Conservation (phyloP, 2,797 vertebrate genomes). For the Pelodytes ibericus region DNA sequence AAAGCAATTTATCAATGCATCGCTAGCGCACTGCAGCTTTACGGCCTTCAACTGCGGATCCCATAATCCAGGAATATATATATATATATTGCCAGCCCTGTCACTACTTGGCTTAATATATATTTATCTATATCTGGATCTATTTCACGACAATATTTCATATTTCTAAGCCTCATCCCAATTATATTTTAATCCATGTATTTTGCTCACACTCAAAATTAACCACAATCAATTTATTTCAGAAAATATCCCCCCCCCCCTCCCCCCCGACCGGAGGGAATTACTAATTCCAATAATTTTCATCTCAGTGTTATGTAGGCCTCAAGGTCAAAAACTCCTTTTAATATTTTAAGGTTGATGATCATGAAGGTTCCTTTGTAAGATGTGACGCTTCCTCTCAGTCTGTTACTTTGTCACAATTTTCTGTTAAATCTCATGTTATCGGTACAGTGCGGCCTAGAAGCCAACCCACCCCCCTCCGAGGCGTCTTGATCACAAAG, state of each 20-base stretch:
- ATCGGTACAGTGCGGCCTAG: too few relatives aligned
- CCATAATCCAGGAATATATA: constrained; percentile 72
- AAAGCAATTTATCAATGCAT: constrained; percentile 90
- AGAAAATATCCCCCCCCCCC: constrained; percentile 63
- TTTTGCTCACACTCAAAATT: constrained; percentile 69
- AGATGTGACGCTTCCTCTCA: too few relatives aligned
- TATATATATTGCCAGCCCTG: constrained; percentile 66
- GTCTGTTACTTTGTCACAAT: too few relatives aligned
- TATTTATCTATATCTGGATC: constrained; percentile 63
- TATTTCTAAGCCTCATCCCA: constrained; percentile 72
- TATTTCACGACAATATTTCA: constrained; percentile 73
- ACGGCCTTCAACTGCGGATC: constrained; percentile 79
- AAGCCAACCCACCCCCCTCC: too few relatives aligned
- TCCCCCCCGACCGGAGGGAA: constrained; percentile 56
- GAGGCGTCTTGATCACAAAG: too few relatives aligned
- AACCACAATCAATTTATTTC: constrained; percentile 65
- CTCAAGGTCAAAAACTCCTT: constrained; percentile 66
- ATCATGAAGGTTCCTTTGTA: constrained; percentile 52
- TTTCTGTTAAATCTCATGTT: too few relatives aligned
- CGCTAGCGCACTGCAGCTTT: constrained; percentile 76
- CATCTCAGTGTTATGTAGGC: constrained; percentile 62
- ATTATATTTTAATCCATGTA: constrained; percentile 76
- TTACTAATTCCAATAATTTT: constrained; percentile 57
- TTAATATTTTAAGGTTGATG: constrained; percentile 62
- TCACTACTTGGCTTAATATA: constrained; percentile 63